These are phyloP conservation scores for Capromys pilorides DNA, from an alignment of 2,797 vertebrate species.

Conservation along the genomic window DNA sequence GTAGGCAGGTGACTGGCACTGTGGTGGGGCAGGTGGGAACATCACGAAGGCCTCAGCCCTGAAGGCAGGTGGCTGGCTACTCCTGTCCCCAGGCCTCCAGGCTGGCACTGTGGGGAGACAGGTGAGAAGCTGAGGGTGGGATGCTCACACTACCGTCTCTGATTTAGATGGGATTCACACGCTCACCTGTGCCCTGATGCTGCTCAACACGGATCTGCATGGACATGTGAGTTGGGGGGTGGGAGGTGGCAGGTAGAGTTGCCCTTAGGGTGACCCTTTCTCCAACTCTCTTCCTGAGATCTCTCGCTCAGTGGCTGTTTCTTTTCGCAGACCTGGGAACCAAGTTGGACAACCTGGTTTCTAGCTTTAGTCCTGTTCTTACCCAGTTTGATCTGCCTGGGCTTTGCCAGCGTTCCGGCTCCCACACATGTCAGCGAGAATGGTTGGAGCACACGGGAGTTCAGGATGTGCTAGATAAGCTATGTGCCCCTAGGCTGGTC, in stretches of 20 bases:
- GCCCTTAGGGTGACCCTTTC: not conserved
- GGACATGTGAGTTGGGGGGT: conserved; percentile 92
- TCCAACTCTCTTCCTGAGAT: not conserved
- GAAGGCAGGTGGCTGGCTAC: not conserved
- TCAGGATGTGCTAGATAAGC: not conserved
- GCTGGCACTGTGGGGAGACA: not conserved
- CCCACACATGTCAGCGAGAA: not conserved
- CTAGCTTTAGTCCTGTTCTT: not conserved
- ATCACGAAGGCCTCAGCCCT: not conserved
- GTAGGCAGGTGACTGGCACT: not conserved
- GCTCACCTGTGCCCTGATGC: conserved; percentile 96
- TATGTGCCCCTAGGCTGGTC: too few relatives aligned
- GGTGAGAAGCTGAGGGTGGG: not conserved
- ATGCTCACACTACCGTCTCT: conserved; percentile 42
- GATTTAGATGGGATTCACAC: conserved; percentile 95
- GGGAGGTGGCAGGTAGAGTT: accelerated
- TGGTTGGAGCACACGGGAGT: not conserved
- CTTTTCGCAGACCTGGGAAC: not conserved
- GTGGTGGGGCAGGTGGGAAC: not conserved
- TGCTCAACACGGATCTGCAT: conserved; percentile 97
- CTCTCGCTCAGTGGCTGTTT: not conserved
- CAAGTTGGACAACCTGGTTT: not conserved
- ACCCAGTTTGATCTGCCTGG: not conserved
- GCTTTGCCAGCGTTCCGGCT: not conserved
- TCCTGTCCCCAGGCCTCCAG: not conserved